Evolutionary conservation across 2,888 invertebrate species (phyloP), one percentile per base, ranked within the genome.

Genomic region (Urechis unicinctus): DNA sequence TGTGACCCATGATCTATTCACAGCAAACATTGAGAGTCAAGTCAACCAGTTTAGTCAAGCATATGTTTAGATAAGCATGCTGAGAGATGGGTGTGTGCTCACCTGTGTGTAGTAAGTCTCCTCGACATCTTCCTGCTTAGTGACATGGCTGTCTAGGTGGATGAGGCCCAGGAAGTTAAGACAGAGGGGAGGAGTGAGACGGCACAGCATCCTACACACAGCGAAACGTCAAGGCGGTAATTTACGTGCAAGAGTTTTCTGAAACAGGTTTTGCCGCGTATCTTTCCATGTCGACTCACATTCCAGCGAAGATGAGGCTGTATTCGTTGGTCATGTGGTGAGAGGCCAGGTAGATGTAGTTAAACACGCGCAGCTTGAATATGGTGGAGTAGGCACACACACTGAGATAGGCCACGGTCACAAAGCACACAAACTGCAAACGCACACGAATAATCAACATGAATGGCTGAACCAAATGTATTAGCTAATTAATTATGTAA

Each of bases 261-360:
- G 9, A 36, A 36, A 36, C 41, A 36, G 13, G 13, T 13, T 13
- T 36, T 13, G 13, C 41, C 41, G 9, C 9, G 9, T 13, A 36
- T 36, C 13, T 13, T 13, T 13, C 13, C 13, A 48, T 5, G 13
- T 30, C 6, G 28, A 77, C 82, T 77, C 69, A 83, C 97, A 97
- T 96, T 55, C 98, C 98, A 66, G 93, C 92, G 81, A 99, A 96
- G 72, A 99, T 92, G 60, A 99, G 85, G 76, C 94, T 95, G 81
- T 98, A 95, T 75, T 97, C 97, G 75, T 97, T 95, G 5, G 98
- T 99, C 80, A 94, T 93, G 78, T 98, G 97, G 76, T 96, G 89
- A 0, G 95, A 91, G 3, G 97, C 96, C 66, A 99, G 81, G 77
- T 97, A 96, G 81, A 97, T 98, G 65, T 96, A 85, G 81, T 97